Conservation (phyloP, 2,888 invertebrate species). For the Emmelina monodactyla region DNA sequence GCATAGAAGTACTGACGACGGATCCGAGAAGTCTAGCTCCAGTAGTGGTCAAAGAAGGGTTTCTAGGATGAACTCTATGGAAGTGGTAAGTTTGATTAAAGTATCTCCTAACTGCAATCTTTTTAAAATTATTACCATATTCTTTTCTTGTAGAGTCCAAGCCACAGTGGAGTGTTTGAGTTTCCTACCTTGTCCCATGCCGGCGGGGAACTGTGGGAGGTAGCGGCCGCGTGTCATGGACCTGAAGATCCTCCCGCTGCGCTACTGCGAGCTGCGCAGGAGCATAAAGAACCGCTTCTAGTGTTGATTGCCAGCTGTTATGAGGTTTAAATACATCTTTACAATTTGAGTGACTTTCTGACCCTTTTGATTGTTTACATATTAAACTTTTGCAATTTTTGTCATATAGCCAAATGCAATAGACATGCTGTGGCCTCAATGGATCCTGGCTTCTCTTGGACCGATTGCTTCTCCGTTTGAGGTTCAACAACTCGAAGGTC, state of each 20-base stretch:
- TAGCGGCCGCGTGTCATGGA: slow-evolving; percentile 71
- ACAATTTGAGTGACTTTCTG: no score
- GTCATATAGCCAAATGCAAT: slow-evolving; percentile 71
- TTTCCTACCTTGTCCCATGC: slow-evolving; percentile 44
- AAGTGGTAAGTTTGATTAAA: slow-evolving; percentile 33
- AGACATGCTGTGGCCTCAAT: slow-evolving; percentile 68
- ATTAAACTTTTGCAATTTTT: no score
- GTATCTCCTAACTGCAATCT: slow-evolving; percentile 2
- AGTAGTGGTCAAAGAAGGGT: slow-evolving; percentile 40
- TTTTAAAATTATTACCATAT: neutral
- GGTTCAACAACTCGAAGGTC: slow-evolving; percentile 17
- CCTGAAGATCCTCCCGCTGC: slow-evolving; percentile 75
- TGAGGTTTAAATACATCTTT: no score
- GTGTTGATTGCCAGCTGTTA: slow-evolving; percentile 74
- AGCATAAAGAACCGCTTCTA: slow-evolving; percentile 67
- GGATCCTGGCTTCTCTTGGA: slow-evolving; percentile 53
- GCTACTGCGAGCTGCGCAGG: slow-evolving; percentile 64
- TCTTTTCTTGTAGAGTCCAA: slow-evolving; percentile 25
- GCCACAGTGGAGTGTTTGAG: slow-evolving; percentile 38
- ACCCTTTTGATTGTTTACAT: no score
- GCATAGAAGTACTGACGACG: slow-evolving; percentile 42
- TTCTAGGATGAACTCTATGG: slow-evolving; percentile 43
- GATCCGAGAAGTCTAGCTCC: slow-evolving; percentile 33
- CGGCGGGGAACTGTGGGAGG: slow-evolving; percentile 65
- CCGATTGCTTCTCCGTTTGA: slow-evolving; percentile 20